A percentile compares a stretch with the other conserved stretches of the same genome.
Conservation (phyloP, 2,113 vertebrate genomes). For the Tachysurus vachellii region DNA sequence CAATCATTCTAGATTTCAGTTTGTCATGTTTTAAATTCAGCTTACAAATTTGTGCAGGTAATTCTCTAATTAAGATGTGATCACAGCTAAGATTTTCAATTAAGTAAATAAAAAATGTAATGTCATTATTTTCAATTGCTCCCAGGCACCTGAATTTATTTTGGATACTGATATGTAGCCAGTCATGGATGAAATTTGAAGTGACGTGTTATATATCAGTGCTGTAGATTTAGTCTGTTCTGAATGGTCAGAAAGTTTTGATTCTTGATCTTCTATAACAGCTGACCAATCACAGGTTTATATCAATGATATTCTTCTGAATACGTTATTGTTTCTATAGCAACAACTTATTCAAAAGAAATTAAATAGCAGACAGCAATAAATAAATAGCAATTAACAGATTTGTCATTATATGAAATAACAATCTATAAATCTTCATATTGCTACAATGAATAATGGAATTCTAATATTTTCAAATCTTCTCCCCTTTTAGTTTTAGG, state of each 20-base stretch:
- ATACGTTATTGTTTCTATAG: background rate
- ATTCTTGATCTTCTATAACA: background rate
- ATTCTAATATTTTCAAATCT: background rate
- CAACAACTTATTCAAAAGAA: background rate
- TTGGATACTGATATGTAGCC: background rate
- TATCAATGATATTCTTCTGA: background rate
- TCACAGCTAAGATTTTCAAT: background rate
- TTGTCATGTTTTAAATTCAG: background rate
- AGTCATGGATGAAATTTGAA: background rate
- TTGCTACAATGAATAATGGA: background rate
- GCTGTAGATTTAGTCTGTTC: background rate
- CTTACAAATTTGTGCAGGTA: background rate
- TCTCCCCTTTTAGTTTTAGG: background rate
- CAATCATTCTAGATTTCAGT: background rate
- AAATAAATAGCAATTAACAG: background rate
- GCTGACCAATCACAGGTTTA: background rate
- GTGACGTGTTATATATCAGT: background rate
- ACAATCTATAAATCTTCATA: background rate
- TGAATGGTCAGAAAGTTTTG: background rate
- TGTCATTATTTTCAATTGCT: background rate
- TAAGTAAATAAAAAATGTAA: background rate
- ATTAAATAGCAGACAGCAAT: background rate
- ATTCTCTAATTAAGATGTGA: background rate
- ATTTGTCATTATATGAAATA: background rate
- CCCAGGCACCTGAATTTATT: background rate